These are phyloP conservation scores for Sussaba pulchella DNA, from an alignment of 2,888 invertebrate species.

Conservation along the genomic window DNA sequence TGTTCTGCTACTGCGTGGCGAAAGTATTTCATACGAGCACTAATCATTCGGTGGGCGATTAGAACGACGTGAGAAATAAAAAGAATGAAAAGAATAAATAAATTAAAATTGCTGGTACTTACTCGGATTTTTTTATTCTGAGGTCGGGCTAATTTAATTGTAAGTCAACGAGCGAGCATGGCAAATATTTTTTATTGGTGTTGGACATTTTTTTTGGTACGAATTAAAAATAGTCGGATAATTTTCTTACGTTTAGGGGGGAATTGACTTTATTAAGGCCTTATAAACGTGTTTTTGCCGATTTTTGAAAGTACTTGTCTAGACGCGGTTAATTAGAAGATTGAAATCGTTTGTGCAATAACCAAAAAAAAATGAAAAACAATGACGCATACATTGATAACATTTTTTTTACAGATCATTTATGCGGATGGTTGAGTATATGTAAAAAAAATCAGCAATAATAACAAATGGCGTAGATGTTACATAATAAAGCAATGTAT, in stretches of 20 bases:
- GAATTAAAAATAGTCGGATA: constrained; percentile 27
- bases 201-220: constrained; percentile 14
- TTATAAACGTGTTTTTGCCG: neutral
- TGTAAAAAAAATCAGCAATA: no score
- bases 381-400: no score
- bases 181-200: constrained; percentile 12
- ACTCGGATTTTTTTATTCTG: constrained; percentile 51
- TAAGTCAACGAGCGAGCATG: constrained; percentile 52
- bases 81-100: constrained; percentile 46
- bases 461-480: no score
- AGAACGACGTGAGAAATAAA: constrained; percentile 34
- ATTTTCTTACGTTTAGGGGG: neutral
- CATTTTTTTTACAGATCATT: no score
- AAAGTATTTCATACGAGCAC: constrained; percentile 55
- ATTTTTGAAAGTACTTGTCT: neutral
- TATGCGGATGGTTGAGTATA: no score
- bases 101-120: constrained; percentile 31
- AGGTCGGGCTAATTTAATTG: constrained; percentile 65
- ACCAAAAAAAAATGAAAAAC: no score
- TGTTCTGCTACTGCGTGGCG: constrained; percentile 43
- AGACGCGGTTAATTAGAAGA: no score
- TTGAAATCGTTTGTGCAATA: no score
- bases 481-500: no score
- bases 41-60: constrained; percentile 47
- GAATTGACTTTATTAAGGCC: neutral